A percentile compares a stretch with the other conserved stretches of the same genome.
Conservation (phyloP, 2,797 vertebrate genomes). For the Darevskia nairensis region DNA sequence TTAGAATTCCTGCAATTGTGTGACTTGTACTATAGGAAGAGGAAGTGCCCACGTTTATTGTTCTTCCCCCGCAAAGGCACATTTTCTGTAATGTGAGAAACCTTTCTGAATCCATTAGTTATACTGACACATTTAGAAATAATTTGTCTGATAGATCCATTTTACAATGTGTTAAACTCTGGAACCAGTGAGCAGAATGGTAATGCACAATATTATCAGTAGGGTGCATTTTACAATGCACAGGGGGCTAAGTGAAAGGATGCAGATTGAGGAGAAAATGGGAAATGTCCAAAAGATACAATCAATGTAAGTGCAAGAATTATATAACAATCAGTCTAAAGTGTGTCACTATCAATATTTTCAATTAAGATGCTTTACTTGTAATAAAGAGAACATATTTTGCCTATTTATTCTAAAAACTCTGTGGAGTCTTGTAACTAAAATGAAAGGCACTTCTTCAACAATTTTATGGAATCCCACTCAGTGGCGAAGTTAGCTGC, state of each 20-base stretch:
- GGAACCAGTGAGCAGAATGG: neutral
- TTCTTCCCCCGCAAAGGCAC: no score
- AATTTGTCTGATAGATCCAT: slow-evolving; percentile 8
- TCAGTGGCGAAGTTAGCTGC: neutral
- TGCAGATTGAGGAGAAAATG: slow-evolving; percentile 10
- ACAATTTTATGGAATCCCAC: slow-evolving; percentile 31
- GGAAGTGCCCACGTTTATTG: no score
- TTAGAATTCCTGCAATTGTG: no score
- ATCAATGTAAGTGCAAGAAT: slow-evolving; percentile 33
- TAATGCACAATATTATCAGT: neutral
- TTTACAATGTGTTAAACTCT: neutral
- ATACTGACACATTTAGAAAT: slow-evolving; percentile 2
- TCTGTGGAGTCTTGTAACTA: slow-evolving; percentile 37
- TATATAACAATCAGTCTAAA: slow-evolving; percentile 38
- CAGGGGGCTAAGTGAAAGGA: neutral
- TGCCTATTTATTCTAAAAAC: slow-evolving; percentile 56
- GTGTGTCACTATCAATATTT: slow-evolving; percentile 55
- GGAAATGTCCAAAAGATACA: slow-evolving; percentile 20
- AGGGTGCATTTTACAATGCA: slow-evolving; percentile 6
- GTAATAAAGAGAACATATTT: slow-evolving; percentile 50
- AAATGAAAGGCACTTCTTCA: slow-evolving; percentile 66
- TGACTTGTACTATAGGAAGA: no score
- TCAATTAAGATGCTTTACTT: slow-evolving; percentile 62
- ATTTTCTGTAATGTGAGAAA: no score
- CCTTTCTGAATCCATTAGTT: no score